These are phyloP conservation scores for Acrocephalus kingi DNA, from an alignment of 2,113 vertebrate genomes.

Conservation along the genomic window DNA sequence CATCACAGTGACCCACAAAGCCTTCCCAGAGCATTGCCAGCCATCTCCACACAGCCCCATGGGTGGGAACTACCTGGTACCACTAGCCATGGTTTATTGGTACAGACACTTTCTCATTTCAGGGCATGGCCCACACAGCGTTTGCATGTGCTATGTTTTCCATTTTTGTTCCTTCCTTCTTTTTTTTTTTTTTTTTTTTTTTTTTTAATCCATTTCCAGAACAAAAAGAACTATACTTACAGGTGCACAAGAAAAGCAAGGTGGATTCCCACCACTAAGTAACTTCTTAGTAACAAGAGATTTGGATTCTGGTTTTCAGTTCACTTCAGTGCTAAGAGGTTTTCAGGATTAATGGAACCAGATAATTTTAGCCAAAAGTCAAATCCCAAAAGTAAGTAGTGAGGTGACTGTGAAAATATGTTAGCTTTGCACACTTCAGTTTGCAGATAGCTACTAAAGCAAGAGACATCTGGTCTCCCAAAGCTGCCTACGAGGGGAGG, in stretches of 20 bases:
- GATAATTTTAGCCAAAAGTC: neutral
- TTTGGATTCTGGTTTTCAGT: neutral
- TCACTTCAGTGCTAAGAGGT: neutral
- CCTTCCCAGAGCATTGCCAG: neutral
- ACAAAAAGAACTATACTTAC: neutral
- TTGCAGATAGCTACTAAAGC: neutral
- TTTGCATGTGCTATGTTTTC: neutral
- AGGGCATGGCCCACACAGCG: neutral
- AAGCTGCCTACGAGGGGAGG: neutral
- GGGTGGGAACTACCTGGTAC: fast-evolving
- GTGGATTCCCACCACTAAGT: neutral
- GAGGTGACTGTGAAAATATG: neutral
- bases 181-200: too few relatives aligned
- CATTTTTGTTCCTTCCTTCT: fast-evolving
- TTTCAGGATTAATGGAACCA: neutral
- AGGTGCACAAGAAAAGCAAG: neutral
- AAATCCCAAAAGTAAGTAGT: neutral
- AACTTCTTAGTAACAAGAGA: neutral
- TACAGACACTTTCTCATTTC: neutral
- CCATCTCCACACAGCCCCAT: neutral
- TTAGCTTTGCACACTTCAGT: neutral
- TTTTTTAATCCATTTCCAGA: neutral
- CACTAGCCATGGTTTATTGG: neutral
- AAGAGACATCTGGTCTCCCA: slow-evolving; percentile 25
- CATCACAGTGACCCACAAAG: neutral